phyloP scores from a whole-genome alignment of 2,113 vertebrate species.

The Mobula hypostoma region DNA sequence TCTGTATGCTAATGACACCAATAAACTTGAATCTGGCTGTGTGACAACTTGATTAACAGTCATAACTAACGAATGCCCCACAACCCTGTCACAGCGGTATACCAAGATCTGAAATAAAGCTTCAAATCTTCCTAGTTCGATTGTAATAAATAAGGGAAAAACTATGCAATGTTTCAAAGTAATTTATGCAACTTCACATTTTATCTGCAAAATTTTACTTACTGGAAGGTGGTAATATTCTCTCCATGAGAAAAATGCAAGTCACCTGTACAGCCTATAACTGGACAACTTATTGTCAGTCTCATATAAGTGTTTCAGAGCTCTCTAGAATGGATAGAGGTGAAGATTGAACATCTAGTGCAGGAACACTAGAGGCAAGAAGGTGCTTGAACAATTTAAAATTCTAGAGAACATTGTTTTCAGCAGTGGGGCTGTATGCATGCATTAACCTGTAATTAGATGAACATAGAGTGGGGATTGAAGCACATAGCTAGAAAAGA shows the following conservation, averaged over 20 bases:
- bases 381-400: background rate
- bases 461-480: background rate
- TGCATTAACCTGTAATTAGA: background rate
- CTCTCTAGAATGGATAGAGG: background rate
- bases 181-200: background rate
- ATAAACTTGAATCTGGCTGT: background rate
- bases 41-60: background rate
- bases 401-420: background rate
- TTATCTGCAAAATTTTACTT: background rate
- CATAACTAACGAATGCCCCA: background rate
- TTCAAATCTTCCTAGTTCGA: background rate
- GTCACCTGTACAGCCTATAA: background rate
- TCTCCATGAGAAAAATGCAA: background rate
- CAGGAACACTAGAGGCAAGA: background rate
- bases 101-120: background rate
- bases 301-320: background rate
- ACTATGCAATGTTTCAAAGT: background rate
- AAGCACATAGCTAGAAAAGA: background rate
- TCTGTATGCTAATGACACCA: too few species aligned
- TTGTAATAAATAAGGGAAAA: background rate
- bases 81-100: background rate
- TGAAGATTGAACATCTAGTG: background rate
- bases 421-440: background rate
- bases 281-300: background rate
- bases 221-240: background rate